Evolutionary conservation across 64 coral and sea anemone genomes (phyloP).

Genomic region (Porites lutea): DNA sequence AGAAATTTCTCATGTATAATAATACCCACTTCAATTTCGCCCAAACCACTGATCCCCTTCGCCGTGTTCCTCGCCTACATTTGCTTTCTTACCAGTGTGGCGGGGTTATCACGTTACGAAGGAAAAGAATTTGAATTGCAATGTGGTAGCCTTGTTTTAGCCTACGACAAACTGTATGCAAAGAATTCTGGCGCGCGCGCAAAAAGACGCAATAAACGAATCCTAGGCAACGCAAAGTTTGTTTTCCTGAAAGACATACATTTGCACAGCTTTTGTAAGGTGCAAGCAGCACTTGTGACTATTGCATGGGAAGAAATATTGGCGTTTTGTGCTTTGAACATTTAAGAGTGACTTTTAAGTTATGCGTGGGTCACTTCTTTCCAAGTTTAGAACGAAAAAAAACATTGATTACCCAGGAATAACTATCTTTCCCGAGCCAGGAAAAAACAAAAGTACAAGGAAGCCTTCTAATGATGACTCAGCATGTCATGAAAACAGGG

Average conservation of each 20-base stretch:
- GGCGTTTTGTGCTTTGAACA: no score
- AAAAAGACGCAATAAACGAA: no score
- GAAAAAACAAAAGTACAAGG: not conserved
- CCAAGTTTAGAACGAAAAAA: not conserved
- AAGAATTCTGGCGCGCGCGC: no score
- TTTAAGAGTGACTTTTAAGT: not conserved
- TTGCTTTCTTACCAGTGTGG: no score
- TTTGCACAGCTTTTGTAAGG: not conserved
- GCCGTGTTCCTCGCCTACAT: no score
- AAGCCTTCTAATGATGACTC: not conserved
- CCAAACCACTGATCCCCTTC: no score
- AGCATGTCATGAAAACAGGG: not conserved
- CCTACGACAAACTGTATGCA: no score
- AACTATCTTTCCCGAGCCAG: not conserved
- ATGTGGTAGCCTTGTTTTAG: no score
- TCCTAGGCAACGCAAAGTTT: not conserved
- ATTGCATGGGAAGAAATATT: not conserved
- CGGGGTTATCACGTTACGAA: no score
- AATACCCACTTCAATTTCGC: no score
- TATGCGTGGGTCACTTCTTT: constrained; percentile 13
- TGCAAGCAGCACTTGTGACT: not conserved
- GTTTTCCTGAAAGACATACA: not conserved
- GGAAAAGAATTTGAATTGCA: no score
- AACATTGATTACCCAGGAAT: not conserved
- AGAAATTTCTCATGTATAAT: no score